Evolutionary conservation across 92 coral and sea anemone genomes (phyloP).

Genomic region (Galaxea fascicularis): DNA sequence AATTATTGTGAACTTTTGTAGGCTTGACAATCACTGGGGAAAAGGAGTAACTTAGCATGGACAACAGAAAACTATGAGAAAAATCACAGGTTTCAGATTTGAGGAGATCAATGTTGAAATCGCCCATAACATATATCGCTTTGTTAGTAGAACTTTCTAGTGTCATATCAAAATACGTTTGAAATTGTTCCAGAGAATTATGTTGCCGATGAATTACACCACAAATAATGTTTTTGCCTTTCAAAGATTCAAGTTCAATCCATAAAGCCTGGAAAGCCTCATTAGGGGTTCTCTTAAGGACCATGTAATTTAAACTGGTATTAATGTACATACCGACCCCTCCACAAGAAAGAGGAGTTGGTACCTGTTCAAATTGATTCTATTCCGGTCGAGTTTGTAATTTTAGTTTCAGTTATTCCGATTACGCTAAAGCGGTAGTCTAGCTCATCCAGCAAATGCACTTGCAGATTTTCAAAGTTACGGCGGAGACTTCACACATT

Average conservation of each 20-base stretch:
- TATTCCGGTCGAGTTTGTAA: constrained; percentile 33
- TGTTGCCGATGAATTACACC: constrained; percentile 65
- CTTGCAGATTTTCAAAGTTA: constrained; percentile 50
- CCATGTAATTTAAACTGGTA: constrained; percentile 26
- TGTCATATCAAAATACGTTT: constrained; percentile 54
- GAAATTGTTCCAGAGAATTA: constrained; percentile 58
- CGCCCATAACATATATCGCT: constrained; percentile 59
- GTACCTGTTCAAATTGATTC: constrained; percentile 66
- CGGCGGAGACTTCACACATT: constrained; percentile 44
- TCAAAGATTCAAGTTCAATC: constrained; percentile 54
- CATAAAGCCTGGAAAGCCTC: constrained; percentile 74
- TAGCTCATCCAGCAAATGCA: constrained; percentile 52
- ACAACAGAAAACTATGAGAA: constrained; percentile 57
- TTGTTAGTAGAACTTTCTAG: constrained; percentile 49
- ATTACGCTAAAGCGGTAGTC: constrained; percentile 45
- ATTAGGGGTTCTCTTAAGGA: constrained; percentile 57
- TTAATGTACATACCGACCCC: constrained; percentile 68
- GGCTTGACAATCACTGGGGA: constrained; percentile 57
- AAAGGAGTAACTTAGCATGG: constrained; percentile 41
- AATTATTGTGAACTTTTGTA: too few relatives aligned
- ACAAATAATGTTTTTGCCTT: constrained; percentile 52
- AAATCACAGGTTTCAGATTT: constrained; percentile 48
- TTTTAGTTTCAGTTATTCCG: constrained; percentile 57
- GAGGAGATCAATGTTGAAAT: constrained; percentile 62
- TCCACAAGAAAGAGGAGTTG: constrained; percentile 70